phyloP scores from a whole-genome alignment of 2,113 vertebrate genomes.

The Physeter macrocephalus region DNA sequence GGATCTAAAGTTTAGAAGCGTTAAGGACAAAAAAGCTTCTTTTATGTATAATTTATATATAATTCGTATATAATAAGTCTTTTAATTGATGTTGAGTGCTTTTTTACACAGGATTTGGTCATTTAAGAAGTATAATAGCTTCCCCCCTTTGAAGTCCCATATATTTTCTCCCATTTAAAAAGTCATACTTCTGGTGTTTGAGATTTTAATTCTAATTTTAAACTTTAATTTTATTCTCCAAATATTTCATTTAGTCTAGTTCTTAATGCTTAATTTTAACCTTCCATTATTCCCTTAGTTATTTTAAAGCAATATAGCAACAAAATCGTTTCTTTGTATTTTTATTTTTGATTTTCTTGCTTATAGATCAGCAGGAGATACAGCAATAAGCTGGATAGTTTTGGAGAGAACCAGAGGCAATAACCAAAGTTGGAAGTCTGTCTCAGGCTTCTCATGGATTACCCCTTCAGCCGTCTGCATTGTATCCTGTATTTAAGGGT shows the following conservation, averaged over 20 bases:
- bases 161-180: neutral
- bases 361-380: neutral
- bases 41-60: neutral
- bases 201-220: neutral
- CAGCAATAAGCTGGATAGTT: neutral
- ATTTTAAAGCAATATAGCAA: neutral
- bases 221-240: neutral
- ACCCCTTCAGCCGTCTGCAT: neutral
- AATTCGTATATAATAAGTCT: neutral
- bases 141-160: neutral
- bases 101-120: neutral
- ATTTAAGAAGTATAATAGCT: neutral
- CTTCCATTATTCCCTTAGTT: neutral
- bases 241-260: neutral
- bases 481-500: neutral
- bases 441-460: neutral
- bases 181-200: neutral
- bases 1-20: neutral
- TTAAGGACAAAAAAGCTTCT: neutral
- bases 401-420: neutral
- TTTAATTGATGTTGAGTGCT: neutral
- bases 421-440: neutral
- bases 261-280: neutral
- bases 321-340: neutral
- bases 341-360: neutral